phyloP scores from a whole-genome alignment of 2,888 invertebrate species.

The Hyposoter dolosus region DNA sequence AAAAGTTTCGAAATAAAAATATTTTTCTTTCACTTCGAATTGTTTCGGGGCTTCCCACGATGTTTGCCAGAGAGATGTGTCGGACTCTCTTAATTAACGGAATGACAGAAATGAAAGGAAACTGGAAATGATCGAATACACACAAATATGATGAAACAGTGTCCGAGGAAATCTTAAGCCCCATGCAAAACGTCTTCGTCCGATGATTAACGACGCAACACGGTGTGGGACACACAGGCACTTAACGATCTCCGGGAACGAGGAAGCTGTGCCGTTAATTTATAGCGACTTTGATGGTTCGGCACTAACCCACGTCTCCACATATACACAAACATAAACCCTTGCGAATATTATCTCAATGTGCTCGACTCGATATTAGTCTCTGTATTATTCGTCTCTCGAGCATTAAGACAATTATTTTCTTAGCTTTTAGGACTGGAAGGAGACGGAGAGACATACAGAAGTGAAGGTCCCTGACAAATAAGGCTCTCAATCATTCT shows the following conservation, averaged over 20 bases:
- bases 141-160: not conserved
- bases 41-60: not conserved
- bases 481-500: constrained; percentile 69
- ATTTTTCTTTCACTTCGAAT: not conserved
- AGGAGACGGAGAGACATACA: constrained; percentile 1
- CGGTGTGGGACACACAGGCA: constrained; percentile 57
- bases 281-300: constrained; percentile 82
- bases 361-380: constrained; percentile 36
- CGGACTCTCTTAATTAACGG: constrained; percentile 53
- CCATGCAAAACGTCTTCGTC: constrained; percentile 54
- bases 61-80: not conserved
- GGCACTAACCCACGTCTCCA: constrained; percentile 69
- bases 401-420: constrained; percentile 44
- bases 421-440: constrained; percentile 16
- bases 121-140: not conserved
- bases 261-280: constrained; percentile 83
- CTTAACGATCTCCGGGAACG: constrained; percentile 78
- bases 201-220: constrained; percentile 69
- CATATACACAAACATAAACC: constrained; percentile 33
- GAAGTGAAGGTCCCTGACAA: constrained; percentile 60
- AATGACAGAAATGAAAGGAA: constrained; percentile 16
- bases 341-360: constrained; percentile 36
- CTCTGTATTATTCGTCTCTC: constrained; percentile 48
- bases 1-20: not conserved
- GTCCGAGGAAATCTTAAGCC: constrained; percentile 3